phyloP scores from a whole-genome alignment of 64 coral and sea anemone species.

The Montipora capricornis region DNA sequence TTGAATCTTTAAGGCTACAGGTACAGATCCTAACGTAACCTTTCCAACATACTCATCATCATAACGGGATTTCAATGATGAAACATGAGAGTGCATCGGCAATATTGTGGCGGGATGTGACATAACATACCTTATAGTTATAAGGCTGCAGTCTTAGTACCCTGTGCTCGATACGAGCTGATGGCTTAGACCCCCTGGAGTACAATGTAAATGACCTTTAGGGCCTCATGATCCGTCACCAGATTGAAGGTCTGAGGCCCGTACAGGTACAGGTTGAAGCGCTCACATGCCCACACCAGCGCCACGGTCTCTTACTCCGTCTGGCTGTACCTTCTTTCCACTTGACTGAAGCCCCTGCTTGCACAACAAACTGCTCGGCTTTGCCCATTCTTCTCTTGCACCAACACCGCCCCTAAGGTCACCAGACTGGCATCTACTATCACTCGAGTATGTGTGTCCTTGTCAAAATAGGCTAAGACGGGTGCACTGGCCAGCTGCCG shows the following conservation, averaged over 20 bases:
- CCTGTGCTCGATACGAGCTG: too few species aligned
- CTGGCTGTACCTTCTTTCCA: background rate
- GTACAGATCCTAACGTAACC: too few species aligned
- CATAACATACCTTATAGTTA: too few species aligned
- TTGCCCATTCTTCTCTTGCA: background rate
- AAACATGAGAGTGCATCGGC: too few species aligned
- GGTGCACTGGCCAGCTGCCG: too few species aligned
- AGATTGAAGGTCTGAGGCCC: background rate
- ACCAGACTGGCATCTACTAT: background rate
- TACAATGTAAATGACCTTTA: background rate
- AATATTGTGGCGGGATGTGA: too few species aligned
- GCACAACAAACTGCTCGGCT: background rate
- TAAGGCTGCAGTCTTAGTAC: too few species aligned
- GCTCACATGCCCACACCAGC: background rate
- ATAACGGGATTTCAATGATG: too few species aligned
- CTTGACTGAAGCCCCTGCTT: background rate
- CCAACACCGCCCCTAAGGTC: too few species aligned
- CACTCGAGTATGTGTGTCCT: background rate
- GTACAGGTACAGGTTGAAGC: background rate
- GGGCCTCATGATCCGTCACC: background rate
- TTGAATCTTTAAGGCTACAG: too few species aligned
- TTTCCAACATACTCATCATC: too few species aligned
- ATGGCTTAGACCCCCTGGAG: background rate
- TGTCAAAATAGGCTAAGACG: background rate
- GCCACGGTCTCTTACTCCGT: too few species aligned